Evolutionary conservation across 2,888 invertebrate genomes (phyloP).

Genomic region (Pandemis heparana): DNA sequence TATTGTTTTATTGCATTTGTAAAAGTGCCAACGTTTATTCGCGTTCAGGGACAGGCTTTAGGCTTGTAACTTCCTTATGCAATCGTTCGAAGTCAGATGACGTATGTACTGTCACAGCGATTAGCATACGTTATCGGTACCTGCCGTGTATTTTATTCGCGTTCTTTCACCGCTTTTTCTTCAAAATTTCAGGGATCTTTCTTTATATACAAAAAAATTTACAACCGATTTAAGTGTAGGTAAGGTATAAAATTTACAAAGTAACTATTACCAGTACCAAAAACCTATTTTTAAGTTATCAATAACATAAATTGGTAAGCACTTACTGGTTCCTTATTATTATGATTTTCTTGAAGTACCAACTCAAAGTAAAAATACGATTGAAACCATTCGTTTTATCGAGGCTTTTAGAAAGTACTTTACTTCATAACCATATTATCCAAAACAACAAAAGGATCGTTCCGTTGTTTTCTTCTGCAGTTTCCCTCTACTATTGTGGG

Average conservation of each 20-base stretch:
- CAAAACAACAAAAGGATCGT: slow-evolving; percentile 29
- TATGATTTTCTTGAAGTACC: not conserved
- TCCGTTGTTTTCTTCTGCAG: slow-evolving; percentile 37
- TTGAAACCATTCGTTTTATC: slow-evolving; percentile 4
- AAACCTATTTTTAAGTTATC: too few relatives aligned
- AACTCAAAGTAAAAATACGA: not conserved
- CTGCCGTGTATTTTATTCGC: not conserved
- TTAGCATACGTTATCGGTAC: not conserved
- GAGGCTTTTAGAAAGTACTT: slow-evolving; percentile 19
- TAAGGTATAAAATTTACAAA: too few relatives aligned
- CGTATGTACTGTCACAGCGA: not conserved
- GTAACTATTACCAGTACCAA: too few relatives aligned
- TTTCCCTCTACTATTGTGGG: slow-evolving; percentile 37
- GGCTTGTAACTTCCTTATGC: slow-evolving; percentile 10
- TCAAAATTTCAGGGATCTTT: not conserved
- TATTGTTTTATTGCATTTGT: slow-evolving; percentile 44
- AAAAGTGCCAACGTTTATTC: slow-evolving; percentile 38
- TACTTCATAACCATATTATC: slow-evolving; percentile 30
- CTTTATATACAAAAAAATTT: too few relatives aligned
- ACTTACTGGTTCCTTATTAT: too few relatives aligned
- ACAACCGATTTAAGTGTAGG: too few relatives aligned
- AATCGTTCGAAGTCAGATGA: not conserved
- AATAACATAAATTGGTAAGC: too few relatives aligned
- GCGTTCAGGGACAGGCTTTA: slow-evolving; percentile 22
- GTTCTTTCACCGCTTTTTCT: not conserved